Evolutionary conservation across 1,140 invertebrate genomes (phyloP), one percentile per base, ranked within the genome.

Genomic region (Teleogryllus occipitalis): DNA sequence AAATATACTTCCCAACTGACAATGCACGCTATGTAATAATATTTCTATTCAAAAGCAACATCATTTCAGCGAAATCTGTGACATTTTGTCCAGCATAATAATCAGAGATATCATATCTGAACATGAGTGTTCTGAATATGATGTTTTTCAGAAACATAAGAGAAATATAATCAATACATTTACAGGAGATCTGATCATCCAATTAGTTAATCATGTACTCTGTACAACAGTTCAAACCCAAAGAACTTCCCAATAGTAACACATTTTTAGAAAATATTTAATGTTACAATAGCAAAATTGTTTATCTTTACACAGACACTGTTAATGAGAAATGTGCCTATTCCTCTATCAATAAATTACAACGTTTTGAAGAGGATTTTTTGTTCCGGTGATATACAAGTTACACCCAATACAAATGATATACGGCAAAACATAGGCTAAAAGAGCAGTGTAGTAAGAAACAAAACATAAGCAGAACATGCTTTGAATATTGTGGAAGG

Each of bases 211-310:
- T 65, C 54, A 65, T 18, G 18, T 65, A 65, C 18, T 65, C 54
- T 65, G 54, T 65, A 65, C 54, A 65, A 65, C 18, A 65, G 54
- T 14, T 65, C 54, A 65, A 65, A 65, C 54, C 54, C 54, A 65
- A 65, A 65, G 18, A 65, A 65, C 54, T 65, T 65, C 54, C 54
- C 54, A 65, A 65, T 65, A 65, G 54, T 65, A 65, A 65, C 54
- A 65, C 54, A 65, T 65, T 65, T 65, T 65, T 65, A 65, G 54
- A 65, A 65, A 65, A 65, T 65, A 65, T 65, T 65, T 65, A 65
- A 65, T 65, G 54, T 65, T 65, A 65, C 18, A 65, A 65, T 65
- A 65, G 54, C 54, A 65, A 65, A 65, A 65, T 18, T 65, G 54
- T 65, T 65, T 65, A 65, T 65, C 54, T 65, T 65, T 65, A 65